A percentile compares a stretch with the other conserved stretches of the same genome.
Evolutionary conservation across 2,797 vertebrate genomes (phyloP).

Genomic region (Sebastes melanostomus): DNA sequence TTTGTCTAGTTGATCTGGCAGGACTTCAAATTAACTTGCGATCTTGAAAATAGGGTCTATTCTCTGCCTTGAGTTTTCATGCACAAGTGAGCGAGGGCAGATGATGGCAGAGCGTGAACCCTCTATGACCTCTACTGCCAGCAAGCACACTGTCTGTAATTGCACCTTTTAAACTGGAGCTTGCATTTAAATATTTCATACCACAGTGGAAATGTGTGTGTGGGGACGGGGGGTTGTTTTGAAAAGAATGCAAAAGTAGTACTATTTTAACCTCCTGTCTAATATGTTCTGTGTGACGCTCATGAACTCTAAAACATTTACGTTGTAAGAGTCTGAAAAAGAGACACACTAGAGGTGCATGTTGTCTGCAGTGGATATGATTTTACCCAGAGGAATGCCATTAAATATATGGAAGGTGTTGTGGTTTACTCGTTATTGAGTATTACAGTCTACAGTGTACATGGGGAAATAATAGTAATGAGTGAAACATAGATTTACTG

Average conservation of each 20-base stretch:
- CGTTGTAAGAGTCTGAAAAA: neutral
- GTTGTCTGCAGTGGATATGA: neutral
- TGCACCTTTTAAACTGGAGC: constrained; percentile 37
- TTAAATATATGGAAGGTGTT: neutral
- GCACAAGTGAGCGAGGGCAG: neutral
- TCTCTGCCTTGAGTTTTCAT: neutral
- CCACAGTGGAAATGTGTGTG: neutral
- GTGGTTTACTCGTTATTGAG: neutral
- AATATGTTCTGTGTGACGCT: neutral
- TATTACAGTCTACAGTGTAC: neutral
- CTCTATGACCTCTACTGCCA: constrained; percentile 43
- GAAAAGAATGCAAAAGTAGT: too few species aligned
- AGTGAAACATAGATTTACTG: constrained; percentile 13
- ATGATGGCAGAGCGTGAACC: constrained; percentile 3
- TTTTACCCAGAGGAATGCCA: neutral
- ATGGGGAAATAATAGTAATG: neutral
- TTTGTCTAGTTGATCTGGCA: neutral
- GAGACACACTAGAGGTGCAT: neutral
- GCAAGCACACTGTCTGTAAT: constrained; percentile 42
- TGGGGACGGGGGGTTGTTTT: neutral
- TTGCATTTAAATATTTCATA: constrained; percentile 66
- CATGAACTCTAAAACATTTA: neutral
- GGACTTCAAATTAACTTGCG: neutral
- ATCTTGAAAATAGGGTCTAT: neutral
- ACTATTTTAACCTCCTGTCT: neutral